Evolutionary conservation across 1,140 invertebrate genomes (phyloP).

Genomic region (Drosophila mojavensis): DNA sequence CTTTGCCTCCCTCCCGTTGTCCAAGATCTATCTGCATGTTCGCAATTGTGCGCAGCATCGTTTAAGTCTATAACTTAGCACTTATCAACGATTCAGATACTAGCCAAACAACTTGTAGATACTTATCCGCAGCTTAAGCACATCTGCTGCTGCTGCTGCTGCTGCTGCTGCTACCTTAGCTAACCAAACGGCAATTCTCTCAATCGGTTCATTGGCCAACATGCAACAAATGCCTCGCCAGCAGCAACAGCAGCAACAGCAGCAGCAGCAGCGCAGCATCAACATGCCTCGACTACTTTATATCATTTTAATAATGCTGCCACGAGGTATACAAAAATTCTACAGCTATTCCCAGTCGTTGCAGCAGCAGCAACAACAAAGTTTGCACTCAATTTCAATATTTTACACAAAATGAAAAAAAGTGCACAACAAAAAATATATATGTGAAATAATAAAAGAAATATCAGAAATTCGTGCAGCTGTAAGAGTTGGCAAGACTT

Average conservation of each 20-base stretch:
- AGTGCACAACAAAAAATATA: conserved; percentile 11
- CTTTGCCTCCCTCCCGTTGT: background rate
- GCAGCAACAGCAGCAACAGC: conserved; percentile 31
- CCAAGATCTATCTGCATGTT: conserved; percentile 14
- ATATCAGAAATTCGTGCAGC: conserved; percentile 41
- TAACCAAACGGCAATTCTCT: conserved; percentile 7
- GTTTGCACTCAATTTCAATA: conserved; percentile 82
- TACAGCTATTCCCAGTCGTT: conserved; percentile 25
- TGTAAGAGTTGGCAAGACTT: conserved; percentile 61
- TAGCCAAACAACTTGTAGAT: conserved; percentile 56
- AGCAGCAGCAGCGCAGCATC: background rate
- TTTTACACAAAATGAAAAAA: conserved; percentile 59
- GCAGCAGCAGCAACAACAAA: conserved; percentile 35
- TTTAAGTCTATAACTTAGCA: conserved; percentile 51
- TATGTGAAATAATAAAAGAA: conserved; percentile 27
- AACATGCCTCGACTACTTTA: conserved; percentile 71
- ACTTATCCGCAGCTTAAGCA: conserved; percentile 51
- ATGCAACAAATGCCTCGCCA: conserved; percentile 59
- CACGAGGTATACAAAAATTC: conserved; percentile 25
- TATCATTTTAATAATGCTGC: conserved; percentile 82
- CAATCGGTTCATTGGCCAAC: conserved; percentile 64
- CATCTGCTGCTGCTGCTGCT: conserved; percentile 24
- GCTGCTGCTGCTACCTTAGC: conserved; percentile 33
- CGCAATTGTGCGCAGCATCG: conserved; percentile 37
- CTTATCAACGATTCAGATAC: conserved; percentile 53